Evolutionary conservation across 1,140 invertebrate species (phyloP), one percentile per base, ranked within the genome.

Genomic region (Akabosia matsudoensis): DNA sequence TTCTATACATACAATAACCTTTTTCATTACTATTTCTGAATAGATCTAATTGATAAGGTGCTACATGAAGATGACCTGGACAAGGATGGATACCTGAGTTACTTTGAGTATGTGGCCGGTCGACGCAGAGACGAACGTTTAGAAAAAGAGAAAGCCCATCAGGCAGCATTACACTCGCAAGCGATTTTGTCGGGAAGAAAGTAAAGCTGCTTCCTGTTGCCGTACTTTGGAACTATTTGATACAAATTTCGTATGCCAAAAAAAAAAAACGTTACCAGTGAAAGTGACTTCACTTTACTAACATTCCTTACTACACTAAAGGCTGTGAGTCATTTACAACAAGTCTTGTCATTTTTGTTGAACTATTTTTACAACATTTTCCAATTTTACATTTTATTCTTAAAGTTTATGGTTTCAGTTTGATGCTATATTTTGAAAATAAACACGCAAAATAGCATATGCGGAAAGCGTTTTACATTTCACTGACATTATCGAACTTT

Each of bases 1-100:
- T n/a, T n/a, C n/a, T n/a, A n/a, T 45, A 45, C 37, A 45, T 45
- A 45, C 37, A 45, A n/a, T n/a, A n/a, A n/a, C 18, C 7, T 45
- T 45, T 45, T 45, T 16, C 14, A 70, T n/a, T 18, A 74, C 30
- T 31, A 74, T 13, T 0, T 26, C 22, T 56, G 28, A 0, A 14
- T 85, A 94, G 93, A 90, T 77, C 83, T 93, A 33, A 92, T 95
- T 76, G 94, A 96, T 81, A 88, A 89, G 81, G 91, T 94, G 1
- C 82, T 96, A 24, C 86, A 86, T 74, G 89, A 91, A 79, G 92
- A 95, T 82, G 94, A 96, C 83, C 83, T 88, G 10, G 89, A 96
- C 83, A 87, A 90, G 16, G 93, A 96, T 84, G 94, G 94, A 0
- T 95, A 89, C 82, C 85, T 96, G 37, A 92, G 89, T 75, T 96